Conservation (phyloP, 2,888 invertebrate genomes). For the Belgica antarctica region DNA sequence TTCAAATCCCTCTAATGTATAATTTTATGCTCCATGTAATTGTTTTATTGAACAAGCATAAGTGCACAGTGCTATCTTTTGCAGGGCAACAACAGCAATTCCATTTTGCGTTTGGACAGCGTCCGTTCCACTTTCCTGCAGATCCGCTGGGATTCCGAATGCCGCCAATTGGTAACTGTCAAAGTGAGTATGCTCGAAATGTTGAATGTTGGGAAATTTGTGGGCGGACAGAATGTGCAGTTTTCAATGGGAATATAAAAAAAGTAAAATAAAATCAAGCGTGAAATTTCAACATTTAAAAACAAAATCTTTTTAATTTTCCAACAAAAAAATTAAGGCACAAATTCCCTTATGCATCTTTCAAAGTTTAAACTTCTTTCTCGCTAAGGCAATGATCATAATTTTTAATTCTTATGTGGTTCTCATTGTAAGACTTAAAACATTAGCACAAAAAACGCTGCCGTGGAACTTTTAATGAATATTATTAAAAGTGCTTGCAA, state of each 20-base stretch:
- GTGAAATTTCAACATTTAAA: too few species aligned
- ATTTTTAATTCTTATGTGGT: constrained; percentile 44
- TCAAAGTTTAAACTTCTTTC: too few species aligned
- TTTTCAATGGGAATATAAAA: too few species aligned
- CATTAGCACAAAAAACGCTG: background rate
- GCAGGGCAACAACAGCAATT: constrained; percentile 95
- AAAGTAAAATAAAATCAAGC: too few species aligned
- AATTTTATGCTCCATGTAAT: background rate
- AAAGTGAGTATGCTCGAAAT: constrained; percentile 80
- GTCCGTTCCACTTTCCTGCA: constrained; percentile 83
- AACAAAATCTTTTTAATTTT: too few species aligned
- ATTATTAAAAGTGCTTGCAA: constrained; percentile 40
- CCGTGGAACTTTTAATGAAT: constrained; percentile 20
- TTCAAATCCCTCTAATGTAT: background rate
- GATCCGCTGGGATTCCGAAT: constrained; percentile 84
- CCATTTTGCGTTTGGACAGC: constrained; percentile 86
- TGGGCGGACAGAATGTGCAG: too few species aligned
- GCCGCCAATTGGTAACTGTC: constrained; percentile 86
- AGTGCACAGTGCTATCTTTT: constrained; percentile 77
- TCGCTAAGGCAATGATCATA: constrained; percentile 39
- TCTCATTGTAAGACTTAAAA: background rate
- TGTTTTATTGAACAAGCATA: constrained; percentile 14
- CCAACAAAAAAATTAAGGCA: too few species aligned
- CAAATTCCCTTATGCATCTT: constrained; percentile 9
- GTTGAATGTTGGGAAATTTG: too few species aligned